Base-by-base conservation (phyloP, 2,797 vertebrate species). In the Loriculus beryllinus region DNA sequence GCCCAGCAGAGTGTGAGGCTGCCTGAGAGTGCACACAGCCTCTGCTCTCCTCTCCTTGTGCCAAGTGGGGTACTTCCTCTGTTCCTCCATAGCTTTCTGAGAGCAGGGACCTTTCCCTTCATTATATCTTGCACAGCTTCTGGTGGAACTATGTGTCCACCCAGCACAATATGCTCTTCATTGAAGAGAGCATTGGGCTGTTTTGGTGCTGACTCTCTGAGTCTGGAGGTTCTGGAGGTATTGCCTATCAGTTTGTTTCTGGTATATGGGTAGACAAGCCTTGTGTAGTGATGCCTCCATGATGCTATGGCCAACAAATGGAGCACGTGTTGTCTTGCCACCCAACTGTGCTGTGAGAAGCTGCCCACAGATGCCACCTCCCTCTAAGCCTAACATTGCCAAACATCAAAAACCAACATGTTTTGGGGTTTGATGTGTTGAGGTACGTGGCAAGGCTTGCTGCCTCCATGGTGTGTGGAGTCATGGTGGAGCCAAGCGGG, bases 101-200 rank as follows among this genome's bases (percentile, higher is more conserved):
- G 52, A 67, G 23, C 31, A 35, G 39, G 26, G 52, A 62, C 7
- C 31, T 51, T 86, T 19, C 2, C 65, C 52, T 62, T 82, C 3
- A 3, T 54, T 42, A 74, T 76, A 8, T 29, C n/a, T 33, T 67
- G 45, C 51, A 65, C 65, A 63, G 68, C 42, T 87, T 25, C 65
- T 94, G 45, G n/a, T 82, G 56, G 43, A 78, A 33, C 31, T 51
- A 20, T 2, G 2, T 64, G 52, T 45, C 51, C 48, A 22, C 10
- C 14, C 1, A 3, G 51, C 6, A 2, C 2, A 2, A 39, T 40
- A 47, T 21, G 14, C 14, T 71, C 49, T 40, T 23, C 0, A 0
- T 49, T 37, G 62, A 49, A 35, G 33, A 1, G 3, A 35, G 31
- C 15, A 2, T 25, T 8, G 8, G 15, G n/a, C 40, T 65, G 23